phyloP scores from a whole-genome alignment of 2,113 vertebrate genomes.

The Rhipidura dahli region DNA sequence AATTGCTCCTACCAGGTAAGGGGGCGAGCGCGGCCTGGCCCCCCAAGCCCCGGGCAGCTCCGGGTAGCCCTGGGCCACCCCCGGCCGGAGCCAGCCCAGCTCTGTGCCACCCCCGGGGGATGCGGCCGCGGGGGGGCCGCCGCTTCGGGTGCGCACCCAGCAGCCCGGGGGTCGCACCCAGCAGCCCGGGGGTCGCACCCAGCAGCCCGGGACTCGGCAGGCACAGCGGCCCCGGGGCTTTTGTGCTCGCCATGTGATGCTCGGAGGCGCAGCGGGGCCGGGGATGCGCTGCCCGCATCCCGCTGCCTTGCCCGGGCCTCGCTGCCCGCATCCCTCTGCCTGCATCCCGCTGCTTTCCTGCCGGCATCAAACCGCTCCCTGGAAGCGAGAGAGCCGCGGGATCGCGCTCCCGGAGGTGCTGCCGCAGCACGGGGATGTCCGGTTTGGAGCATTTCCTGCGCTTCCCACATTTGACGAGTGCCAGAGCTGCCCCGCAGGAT shows the following conservation, averaged over 20 bases:
- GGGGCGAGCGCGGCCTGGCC: neutral
- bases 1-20: conserved; percentile 92
- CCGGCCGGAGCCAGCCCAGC: neutral
- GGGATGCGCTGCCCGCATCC: neutral
- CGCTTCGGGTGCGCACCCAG: neutral
- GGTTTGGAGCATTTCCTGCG: neutral
- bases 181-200: rapidly evolving
- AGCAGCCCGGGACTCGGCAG: neutral
- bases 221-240: neutral
- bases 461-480: rapidly evolving
- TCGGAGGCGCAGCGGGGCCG: neutral
- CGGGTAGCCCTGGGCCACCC: neutral
- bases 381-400: neutral
- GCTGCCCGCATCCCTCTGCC: neutral
- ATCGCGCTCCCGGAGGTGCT: rapidly evolving
- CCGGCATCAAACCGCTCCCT: neutral
- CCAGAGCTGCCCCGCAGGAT: neutral
- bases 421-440: neutral
- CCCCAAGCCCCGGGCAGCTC: neutral
- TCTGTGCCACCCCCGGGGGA: neutral
- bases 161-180: too few species aligned
- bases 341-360: neutral
- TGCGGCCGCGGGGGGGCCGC: neutral
- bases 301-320: neutral
- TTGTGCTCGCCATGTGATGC: neutral